Evolutionary conservation across 2,888 invertebrate genomes (phyloP), one percentile per base, ranked within the genome.

Genomic region (Alcis repandata): DNA sequence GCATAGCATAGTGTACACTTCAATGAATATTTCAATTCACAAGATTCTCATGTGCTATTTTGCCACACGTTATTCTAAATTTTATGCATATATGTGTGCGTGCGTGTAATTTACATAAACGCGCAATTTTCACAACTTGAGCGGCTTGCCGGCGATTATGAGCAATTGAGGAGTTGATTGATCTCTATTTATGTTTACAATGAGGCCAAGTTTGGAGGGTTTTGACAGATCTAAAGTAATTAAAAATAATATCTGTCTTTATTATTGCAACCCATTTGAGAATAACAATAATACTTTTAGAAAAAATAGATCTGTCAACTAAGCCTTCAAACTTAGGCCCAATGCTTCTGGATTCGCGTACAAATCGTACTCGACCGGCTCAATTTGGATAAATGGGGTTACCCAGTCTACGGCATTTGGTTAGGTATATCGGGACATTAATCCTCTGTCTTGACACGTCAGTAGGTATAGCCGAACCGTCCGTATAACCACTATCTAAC

Each of bases 91-190:
- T 51, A 59, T 54, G 65, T 64, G 59, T 68, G 64, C 70, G 63
- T 68, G 58, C 27, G 27, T 69, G 57, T 51, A 61, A 77, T 80
- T 76, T 75, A 67, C 75, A 75, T 79, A 77, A 77, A 76, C 69
- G 54, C 61, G 56, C 63, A 74, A 70, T 72, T 76, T 73, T 69
- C 66, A 62, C 64, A 68, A 49, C 65, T 67, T 40, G 10, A 13
- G 38, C 59, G 68, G 67, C 54, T 59, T 68, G 58, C 45, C 61
- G 69, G 72, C 67, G 70, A 74, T 73, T 76, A 69, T 63, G 66
- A 78, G 73, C 74, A 73, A 78, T 76, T 74, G 74, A 74, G 66
- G 70, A 74, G 69, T 73, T 78, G 75, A 83, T 79, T 71, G 75
- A 79, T 81, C 69, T 67, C 38, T 54, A 67, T 38, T 49, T 54